A percentile compares a stretch with the other conserved stretches of the same genome.
Evolutionary conservation across 2,888 invertebrate genomes (phyloP).

Genomic region (Xestia sexstrigata): DNA sequence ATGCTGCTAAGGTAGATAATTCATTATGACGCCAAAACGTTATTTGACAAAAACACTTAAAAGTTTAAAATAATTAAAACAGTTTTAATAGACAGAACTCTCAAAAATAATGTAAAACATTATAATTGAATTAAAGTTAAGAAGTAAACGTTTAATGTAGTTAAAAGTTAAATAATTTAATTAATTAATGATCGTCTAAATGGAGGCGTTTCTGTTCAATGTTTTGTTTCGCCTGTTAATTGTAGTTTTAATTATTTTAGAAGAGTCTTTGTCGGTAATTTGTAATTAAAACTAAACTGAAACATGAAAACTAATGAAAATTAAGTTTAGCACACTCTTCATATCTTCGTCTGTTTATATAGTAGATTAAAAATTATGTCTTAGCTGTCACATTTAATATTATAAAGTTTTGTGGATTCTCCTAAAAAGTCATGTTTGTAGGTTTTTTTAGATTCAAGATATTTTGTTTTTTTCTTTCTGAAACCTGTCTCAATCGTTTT

Average conservation of each 20-base stretch:
- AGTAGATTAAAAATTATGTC: background rate
- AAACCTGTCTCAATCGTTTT: background rate
- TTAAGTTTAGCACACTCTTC: constrained; percentile 1
- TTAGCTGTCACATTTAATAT: background rate
- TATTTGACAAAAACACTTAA: background rate
- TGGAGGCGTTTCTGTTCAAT: constrained; percentile 22
- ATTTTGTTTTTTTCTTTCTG: background rate
- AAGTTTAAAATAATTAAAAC: constrained; percentile 23
- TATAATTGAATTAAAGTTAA: constrained; percentile 30
- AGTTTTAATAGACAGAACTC: background rate
- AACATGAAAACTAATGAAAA: constrained; percentile 7
- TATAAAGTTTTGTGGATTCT: background rate
- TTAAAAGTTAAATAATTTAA: constrained; percentile 54
- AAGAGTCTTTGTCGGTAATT: constrained; percentile 16
- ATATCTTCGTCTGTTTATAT: background rate
- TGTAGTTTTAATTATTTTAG: constrained; percentile 53
- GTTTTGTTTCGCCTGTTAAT: constrained; percentile 51
- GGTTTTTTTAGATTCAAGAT: background rate
- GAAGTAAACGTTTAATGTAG: constrained; percentile 39
- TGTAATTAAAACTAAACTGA: constrained; percentile 9
- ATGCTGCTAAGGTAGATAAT: background rate
- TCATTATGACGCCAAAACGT: background rate
- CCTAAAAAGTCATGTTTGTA: background rate
- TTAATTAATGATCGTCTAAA: constrained; percentile 41
- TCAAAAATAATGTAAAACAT: constrained; percentile 28